Evolutionary conservation across 1,140 invertebrate genomes (phyloP).

Genomic region (Cepaea nemoralis): DNA sequence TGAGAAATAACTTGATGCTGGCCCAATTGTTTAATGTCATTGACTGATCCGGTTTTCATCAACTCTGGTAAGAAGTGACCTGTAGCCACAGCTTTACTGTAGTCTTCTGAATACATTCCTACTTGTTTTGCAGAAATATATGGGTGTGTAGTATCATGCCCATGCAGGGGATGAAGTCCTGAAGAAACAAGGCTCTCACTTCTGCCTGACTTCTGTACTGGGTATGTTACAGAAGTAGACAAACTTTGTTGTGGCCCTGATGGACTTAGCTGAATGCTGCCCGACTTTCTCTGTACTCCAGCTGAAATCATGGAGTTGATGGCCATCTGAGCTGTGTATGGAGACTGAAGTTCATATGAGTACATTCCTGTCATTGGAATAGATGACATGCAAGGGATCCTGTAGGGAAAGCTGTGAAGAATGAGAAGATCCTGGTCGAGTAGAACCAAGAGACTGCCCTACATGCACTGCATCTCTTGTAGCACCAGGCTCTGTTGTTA

Average conservation of each 20-base stretch:
- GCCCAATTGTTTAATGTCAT: not conserved
- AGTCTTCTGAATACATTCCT: not conserved
- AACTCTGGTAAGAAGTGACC: constrained; percentile 17
- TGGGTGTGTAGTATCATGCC: not conserved
- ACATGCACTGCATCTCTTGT: not conserved
- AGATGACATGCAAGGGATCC: not conserved
- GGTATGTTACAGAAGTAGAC: not conserved
- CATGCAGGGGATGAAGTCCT: not conserved
- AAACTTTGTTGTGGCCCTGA: not conserved
- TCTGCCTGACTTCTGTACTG: not conserved
- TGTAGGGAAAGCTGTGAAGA: not conserved
- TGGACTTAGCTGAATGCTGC: not conserved
- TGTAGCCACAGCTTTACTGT: not conserved
- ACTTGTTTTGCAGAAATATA: not conserved
- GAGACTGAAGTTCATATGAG: not conserved
- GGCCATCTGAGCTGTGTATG: not conserved
- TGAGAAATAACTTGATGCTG: constrained; percentile 9
- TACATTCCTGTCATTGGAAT: not conserved
- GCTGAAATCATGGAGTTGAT: not conserved
- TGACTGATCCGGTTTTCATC: not conserved
- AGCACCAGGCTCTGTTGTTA: not conserved
- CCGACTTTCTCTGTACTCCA: not conserved
- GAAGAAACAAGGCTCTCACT: not conserved
- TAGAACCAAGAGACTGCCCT: not conserved
- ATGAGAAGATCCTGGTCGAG: not conserved